phyloP scores from a whole-genome alignment of 1,140 invertebrate species.

The Formica selysi region DNA sequence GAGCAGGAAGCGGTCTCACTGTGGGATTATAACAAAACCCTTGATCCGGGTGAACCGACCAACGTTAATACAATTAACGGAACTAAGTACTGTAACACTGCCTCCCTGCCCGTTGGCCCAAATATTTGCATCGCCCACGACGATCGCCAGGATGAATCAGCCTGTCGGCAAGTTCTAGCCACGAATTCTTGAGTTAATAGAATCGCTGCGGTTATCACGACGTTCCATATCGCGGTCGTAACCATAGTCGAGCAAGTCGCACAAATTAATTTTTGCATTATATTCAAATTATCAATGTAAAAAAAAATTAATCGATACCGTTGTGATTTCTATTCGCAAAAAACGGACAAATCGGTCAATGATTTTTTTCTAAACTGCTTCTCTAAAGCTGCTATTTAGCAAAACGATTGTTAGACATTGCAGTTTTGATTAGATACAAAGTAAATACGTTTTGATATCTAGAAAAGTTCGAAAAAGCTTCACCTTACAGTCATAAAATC shows the following conservation, averaged over 20 bases:
- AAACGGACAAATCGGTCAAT: neutral
- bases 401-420: neutral
- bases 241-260: neutral
- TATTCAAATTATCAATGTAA: neutral
- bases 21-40: constrained; percentile 78
- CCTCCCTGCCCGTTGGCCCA: constrained; percentile 78
- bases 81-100: constrained; percentile 82
- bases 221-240: neutral
- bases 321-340: neutral
- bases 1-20: constrained; percentile 67
- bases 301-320: neutral
- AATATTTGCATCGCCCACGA: constrained; percentile 74
- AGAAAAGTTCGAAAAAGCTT: neutral
- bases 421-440: neutral
- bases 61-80: constrained; percentile 86
- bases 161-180: constrained; percentile 66
- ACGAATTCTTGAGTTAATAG: constrained; percentile 45
- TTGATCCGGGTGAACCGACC: constrained; percentile 82
- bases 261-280: neutral
- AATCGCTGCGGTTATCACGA: constrained; percentile 29
- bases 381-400: neutral
- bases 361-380: neutral
- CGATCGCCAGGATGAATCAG: constrained; percentile 51
- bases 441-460: neutral
- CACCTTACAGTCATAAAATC: constrained; percentile 30